Evolutionary conservation across 2,113 vertebrate species (phyloP), one percentile per base, ranked within the genome.

Genomic region (Asarcornis scutulata): DNA sequence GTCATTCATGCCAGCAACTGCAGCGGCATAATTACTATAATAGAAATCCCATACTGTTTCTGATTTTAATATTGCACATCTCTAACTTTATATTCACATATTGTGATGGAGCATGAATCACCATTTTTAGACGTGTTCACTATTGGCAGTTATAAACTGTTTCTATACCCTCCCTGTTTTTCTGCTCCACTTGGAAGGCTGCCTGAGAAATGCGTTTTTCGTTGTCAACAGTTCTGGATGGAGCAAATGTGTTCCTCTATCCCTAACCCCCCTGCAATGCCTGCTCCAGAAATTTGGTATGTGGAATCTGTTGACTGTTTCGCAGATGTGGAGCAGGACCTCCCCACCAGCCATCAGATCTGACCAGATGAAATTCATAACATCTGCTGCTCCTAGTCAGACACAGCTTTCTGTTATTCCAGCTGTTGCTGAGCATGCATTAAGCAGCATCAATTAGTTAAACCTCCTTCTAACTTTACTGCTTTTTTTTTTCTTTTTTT

Each of bases 361-460:
- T 97, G 97, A 92, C 93, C 91, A 92, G 88, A 96, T 89, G 73
- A 96, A 95, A 94, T 94, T 96, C 15, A 44, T 95, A 96, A 89
- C 91, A 92, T 88, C 74, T 86, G 94, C 92, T 96, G 88, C 83
- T 92, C 72, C 93, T 36, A 86, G 26, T 55, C 62, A 89, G 96
- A 52, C 66, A 75, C 74, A 62, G 91, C 53, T 91, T 55, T 95
- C 91, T 97, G 96, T 97, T 97, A 91, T 95, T 97, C 96, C 97
- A 98, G 98, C 97, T 98, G 97, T 73, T 97, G 86, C 83, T 87
- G 95, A 95, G 71, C 23, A 63, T 63, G 93, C 95, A 96, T 85
- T 92, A 91, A 97, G 85, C 84, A 72, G 91, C 94, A 94, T 53
- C 93, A 97, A 85, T 95, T 95, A 97, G 93, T 94, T 95, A 96